Evolutionary conservation across 2,888 invertebrate genomes (phyloP).

Genomic region (Smittia aterrima): DNA sequence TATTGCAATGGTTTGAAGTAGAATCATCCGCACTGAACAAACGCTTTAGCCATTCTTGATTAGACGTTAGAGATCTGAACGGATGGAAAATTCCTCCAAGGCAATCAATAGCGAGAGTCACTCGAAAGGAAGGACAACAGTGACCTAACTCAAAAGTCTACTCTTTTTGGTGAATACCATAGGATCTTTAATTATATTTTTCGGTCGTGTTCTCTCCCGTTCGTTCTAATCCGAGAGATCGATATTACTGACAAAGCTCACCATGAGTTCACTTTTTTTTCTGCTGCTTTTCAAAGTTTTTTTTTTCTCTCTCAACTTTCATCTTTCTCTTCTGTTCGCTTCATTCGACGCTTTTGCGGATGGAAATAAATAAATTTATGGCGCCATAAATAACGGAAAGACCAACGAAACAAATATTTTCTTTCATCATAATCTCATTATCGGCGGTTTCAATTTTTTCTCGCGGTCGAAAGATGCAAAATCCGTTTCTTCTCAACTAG

Average conservation of each 20-base stretch:
- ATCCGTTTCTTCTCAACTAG: not conserved
- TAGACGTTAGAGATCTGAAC: not conserved
- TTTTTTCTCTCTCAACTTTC: not conserved
- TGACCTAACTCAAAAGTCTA: constrained; percentile 11
- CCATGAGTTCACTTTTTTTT: not conserved
- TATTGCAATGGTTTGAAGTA: not conserved
- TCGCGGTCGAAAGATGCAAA: not conserved
- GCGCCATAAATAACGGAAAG: constrained; percentile 3
- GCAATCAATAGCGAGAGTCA: not conserved
- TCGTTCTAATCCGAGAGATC: not conserved
- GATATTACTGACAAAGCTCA: not conserved
- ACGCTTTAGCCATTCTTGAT: not conserved
- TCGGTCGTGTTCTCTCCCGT: not conserved
- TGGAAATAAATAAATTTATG: constrained; percentile 5
- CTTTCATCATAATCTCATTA: constrained; percentile 15
- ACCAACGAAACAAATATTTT: not conserved
- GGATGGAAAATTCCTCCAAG: not conserved
- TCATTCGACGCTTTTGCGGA: not conserved
- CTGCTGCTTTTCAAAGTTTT: too few species aligned
- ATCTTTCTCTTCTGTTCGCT: not conserved
- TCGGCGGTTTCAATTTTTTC: not conserved
- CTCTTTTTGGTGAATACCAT: not conserved
- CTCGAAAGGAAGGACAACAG: not conserved
- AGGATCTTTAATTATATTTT: constrained; percentile 11
- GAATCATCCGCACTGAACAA: not conserved